A percentile compares a stretch with the other conserved stretches of the same genome.
Evolutionary conservation across 2,113 vertebrate genomes (phyloP).

Genomic region (Todiramphus chloris): DNA sequence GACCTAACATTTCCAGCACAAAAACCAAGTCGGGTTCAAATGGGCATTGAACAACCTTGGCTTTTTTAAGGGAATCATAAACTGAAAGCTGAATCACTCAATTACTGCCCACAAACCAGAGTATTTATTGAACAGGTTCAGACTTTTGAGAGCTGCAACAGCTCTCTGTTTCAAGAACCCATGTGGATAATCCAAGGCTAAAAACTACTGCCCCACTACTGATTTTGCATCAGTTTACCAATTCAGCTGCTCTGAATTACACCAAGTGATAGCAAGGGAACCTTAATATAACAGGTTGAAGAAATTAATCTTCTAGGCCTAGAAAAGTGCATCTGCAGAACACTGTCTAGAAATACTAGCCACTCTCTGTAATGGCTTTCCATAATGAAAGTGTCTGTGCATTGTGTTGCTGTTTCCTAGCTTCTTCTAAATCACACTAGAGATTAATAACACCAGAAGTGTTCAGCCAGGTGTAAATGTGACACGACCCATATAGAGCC

Average conservation of each 20-base stretch:
- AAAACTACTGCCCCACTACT: neutral
- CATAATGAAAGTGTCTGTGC: neutral
- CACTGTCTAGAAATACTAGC: neutral
- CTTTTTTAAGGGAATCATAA: neutral
- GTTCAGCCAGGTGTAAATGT: neutral
- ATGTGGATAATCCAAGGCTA: neutral
- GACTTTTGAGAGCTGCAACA: neutral
- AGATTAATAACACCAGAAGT: neutral
- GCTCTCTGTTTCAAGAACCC: neutral
- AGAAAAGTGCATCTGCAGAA: neutral
- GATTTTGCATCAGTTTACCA: neutral
- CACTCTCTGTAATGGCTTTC: neutral
- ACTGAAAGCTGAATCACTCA: neutral
- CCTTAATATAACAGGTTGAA: neutral
- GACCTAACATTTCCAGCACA: neutral
- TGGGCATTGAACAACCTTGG: neutral
- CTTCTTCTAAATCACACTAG: neutral
- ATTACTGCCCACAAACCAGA: neutral
- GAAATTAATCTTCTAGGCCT: neutral
- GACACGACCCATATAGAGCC: neutral
- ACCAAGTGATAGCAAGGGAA: neutral
- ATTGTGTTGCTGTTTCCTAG: neutral
- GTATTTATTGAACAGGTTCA: neutral
- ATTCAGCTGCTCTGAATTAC: neutral
- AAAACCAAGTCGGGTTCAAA: neutral